Percentiles rank a stretch among this genome's conserved stretches.
Conservation (phyloP, 2,797 vertebrate genomes). For the Echiichthys vipera region DNA sequence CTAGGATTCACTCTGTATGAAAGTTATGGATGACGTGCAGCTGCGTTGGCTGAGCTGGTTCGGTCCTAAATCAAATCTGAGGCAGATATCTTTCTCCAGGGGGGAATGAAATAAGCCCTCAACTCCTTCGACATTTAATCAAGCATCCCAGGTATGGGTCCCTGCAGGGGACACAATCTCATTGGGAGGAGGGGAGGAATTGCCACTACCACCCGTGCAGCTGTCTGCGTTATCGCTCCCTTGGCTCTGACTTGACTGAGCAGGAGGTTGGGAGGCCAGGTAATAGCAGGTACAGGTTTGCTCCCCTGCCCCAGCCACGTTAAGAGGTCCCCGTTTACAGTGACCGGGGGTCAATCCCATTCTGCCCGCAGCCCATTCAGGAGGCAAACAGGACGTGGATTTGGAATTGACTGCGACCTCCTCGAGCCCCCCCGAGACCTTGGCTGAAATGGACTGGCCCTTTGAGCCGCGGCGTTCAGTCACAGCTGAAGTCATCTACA, state of each 20-base stretch:
- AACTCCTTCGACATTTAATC: slow-evolving; percentile 53
- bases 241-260: slow-evolving; percentile 9
- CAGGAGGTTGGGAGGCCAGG: background rate
- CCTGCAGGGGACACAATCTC: slow-evolving; percentile 26
- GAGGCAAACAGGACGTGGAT: slow-evolving; percentile 4
- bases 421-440: background rate
- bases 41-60: background rate
- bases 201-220: background rate
- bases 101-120: slow-evolving; percentile 42
- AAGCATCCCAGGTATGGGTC: slow-evolving; percentile 34
- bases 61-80: slow-evolving; percentile 47
- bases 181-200: background rate
- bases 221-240: slow-evolving; percentile 13
- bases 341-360: slow-evolving; percentile 49
- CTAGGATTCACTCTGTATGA: background rate
- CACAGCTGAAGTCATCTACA: background rate
- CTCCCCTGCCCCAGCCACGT: background rate
- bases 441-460: slow-evolving; percentile 6
- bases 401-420: slow-evolving; percentile 24
- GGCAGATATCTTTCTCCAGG: slow-evolving; percentile 38
- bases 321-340: slow-evolving; percentile 28
- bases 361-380: slow-evolving; percentile 11
- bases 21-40: slow-evolving; percentile 42
- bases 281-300: slow-evolving; percentile 10
- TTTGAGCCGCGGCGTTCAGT: background rate